Conservation (phyloP, 1,140 invertebrate species). For the Trichonephila inaurata region DNA sequence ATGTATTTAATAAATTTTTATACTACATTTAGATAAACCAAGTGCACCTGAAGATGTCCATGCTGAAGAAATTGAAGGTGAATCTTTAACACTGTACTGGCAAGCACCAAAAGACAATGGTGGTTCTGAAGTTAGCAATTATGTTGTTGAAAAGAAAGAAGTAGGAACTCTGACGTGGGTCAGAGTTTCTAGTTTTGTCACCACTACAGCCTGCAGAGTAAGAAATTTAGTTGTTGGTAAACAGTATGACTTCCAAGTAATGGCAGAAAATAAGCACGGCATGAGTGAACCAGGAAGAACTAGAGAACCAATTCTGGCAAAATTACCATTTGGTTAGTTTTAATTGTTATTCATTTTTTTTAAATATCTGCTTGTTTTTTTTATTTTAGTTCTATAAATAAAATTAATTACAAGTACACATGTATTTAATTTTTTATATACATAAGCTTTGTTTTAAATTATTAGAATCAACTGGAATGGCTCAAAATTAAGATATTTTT, state of each 20-base stretch:
- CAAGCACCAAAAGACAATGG: conserved; percentile 95
- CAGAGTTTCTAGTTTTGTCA: conserved; percentile 94
- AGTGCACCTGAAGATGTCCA: conserved; percentile 91
- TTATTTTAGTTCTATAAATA: not conserved
- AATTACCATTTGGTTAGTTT: conserved; percentile 93
- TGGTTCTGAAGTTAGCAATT: conserved; percentile 93
- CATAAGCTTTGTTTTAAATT: not conserved
- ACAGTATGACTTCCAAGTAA: conserved; percentile 98
- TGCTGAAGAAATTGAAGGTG: conserved; percentile 96
- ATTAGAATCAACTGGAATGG: no score
- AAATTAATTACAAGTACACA: not conserved
- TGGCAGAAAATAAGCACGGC: conserved; percentile 98
- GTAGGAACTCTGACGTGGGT: conserved; percentile 90
- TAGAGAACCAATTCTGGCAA: conserved; percentile 92
- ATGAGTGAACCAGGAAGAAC: conserved; percentile 95
- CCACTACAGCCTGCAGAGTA: conserved; percentile 92
- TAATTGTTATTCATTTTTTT: not conserved
- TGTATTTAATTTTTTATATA: not conserved
- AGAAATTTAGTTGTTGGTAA: conserved; percentile 94
- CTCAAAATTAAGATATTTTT: no score
- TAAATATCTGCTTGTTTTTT: no score
- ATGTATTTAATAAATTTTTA: not conserved
- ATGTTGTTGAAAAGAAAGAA: conserved; percentile 96
- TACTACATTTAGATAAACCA: conserved; percentile 86
- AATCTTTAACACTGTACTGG: conserved; percentile 94